Percentiles rank a stretch among this genome's conserved stretches.
Evolutionary conservation across 2,888 invertebrate species (phyloP).

Genomic region (Euplexia lucipara): DNA sequence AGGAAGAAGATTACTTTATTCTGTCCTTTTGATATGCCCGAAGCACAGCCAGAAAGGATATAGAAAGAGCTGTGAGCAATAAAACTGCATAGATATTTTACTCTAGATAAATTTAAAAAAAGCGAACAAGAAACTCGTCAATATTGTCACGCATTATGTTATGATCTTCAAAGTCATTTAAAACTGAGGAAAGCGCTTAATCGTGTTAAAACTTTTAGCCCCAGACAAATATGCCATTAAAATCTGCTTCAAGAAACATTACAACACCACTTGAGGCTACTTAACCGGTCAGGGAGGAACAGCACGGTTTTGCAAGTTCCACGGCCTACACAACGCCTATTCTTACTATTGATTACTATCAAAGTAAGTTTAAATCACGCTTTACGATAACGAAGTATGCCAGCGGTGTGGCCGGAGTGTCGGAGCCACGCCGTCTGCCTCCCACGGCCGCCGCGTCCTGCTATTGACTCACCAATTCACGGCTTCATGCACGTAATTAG

Average conservation of each 20-base stretch:
- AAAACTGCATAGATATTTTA: too few relatives aligned
- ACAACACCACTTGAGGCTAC: constrained; percentile 7
- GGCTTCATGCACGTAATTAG: constrained; percentile 87
- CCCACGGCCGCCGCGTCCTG: constrained; percentile 87
- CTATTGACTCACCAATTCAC: constrained; percentile 88
- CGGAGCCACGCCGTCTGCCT: constrained; percentile 90
- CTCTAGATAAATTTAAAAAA: too few relatives aligned
- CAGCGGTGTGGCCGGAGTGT: constrained; percentile 76
- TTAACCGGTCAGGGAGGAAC: constrained; percentile 16
- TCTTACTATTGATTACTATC: constrained; percentile 55
- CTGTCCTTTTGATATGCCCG: too few relatives aligned
- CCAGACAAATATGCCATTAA: constrained; percentile 1
- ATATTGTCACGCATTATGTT: too few relatives aligned
- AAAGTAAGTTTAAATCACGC: constrained; percentile 66
- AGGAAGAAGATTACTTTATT: too few relatives aligned
- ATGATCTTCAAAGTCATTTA: neutral
- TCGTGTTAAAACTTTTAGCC: neutral
- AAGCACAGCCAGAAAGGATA: too few relatives aligned
- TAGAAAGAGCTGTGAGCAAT: too few relatives aligned
- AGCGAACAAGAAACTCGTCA: too few relatives aligned
- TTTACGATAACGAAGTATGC: constrained; percentile 71
- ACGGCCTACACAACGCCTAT: constrained; percentile 31
- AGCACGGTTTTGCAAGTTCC: constrained; percentile 5
- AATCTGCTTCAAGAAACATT: constrained; percentile 24
- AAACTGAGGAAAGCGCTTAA: neutral